Percentiles rank a stretch among this genome's conserved stretches.
Evolutionary conservation across 2,888 invertebrate genomes (phyloP).

Genomic region (Neocrepidodera transversa): DNA sequence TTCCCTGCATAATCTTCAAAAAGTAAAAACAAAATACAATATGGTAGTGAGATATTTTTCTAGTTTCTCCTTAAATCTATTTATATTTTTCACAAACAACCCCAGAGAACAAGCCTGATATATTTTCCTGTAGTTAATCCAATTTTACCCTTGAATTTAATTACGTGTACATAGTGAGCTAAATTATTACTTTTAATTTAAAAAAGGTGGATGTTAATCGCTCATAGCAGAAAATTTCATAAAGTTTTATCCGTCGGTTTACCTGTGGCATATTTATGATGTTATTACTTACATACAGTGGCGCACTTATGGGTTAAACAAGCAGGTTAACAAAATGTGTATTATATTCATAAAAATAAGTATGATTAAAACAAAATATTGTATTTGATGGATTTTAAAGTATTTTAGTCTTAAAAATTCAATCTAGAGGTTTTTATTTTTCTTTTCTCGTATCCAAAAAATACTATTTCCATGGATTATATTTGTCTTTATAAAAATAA

Average conservation of each 20-base stretch:
- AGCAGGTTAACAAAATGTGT: no score
- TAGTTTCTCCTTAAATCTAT: background rate
- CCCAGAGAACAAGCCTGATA: slow-evolving; percentile 23
- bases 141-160: slow-evolving; percentile 29
- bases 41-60: no score
- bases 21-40: no score
- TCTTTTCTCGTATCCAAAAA: no score
- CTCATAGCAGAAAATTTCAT: slow-evolving; percentile 33
- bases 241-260: slow-evolving; percentile 24
- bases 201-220: slow-evolving; percentile 31
- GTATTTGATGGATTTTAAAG: no score
- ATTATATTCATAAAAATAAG: no score
- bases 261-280: slow-evolving; percentile 23
- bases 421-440: no score
- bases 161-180: slow-evolving; percentile 24
- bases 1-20: no score
- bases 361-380: no score
- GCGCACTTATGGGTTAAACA: background rate
- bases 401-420: no score
- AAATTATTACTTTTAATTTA: slow-evolving; percentile 33
- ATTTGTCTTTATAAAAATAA: no score
- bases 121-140: slow-evolving; percentile 24
- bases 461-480: no score
- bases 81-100: background rate
- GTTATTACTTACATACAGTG: slow-evolving; percentile 18